These are phyloP conservation scores for Agelaius tricolor DNA, from an alignment of 2,113 vertebrate genomes.

Conservation along the genomic window DNA sequence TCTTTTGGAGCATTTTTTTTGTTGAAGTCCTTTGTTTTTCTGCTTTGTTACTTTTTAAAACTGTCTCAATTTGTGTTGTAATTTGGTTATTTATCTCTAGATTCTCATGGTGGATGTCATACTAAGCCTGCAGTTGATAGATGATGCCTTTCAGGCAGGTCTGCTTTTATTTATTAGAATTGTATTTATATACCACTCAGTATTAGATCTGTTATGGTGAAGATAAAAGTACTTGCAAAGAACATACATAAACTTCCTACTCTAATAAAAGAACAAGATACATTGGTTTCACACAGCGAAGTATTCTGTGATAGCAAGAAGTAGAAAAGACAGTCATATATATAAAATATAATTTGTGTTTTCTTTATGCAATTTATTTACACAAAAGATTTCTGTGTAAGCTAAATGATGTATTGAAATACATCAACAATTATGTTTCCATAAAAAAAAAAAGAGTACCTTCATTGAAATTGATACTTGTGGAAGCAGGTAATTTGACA, in stretches of 20 bases:
- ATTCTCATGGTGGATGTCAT: background rate
- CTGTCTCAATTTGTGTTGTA: background rate
- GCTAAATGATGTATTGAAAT: background rate
- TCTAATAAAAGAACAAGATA: background rate
- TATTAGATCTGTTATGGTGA: background rate
- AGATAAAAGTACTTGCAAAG: background rate
- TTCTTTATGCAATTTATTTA: background rate
- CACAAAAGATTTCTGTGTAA: background rate
- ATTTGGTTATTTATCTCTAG: background rate
- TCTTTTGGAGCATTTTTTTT: background rate
- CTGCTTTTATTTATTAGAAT: background rate
- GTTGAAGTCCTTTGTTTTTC: background rate
- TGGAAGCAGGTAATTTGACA: background rate
- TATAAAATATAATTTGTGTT: fast-evolving
- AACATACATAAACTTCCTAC: background rate
- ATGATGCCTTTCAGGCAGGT: background rate
- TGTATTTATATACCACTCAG: background rate
- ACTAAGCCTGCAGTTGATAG: background rate
- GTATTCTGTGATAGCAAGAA: background rate
- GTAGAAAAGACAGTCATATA: background rate
- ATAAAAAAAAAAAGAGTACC: background rate
- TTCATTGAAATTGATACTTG: background rate
- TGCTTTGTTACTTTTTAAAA: background rate
- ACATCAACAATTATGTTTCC: background rate
- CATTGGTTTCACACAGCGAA: background rate